Base-by-base conservation (phyloP, 2,113 vertebrate species). In the Panthera uncia region DNA sequence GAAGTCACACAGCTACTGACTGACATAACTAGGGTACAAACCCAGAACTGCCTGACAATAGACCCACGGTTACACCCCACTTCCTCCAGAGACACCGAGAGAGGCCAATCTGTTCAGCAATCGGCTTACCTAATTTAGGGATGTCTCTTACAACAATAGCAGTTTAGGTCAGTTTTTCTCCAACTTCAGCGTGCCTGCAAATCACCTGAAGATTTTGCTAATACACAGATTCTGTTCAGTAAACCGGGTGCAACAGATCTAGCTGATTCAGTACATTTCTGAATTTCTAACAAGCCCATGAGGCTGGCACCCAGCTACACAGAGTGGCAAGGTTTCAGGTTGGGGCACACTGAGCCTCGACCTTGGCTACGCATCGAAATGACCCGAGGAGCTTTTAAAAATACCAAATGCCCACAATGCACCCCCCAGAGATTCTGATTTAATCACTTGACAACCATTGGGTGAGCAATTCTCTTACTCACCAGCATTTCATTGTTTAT, bases 401-500 rank as follows among this genome's bases (percentile, higher is more conserved):
- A 55, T 36, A 13, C n/a, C 18, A 38, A n/a, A 4, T 55, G 14
- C 23, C 27, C n/a, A 66, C 11, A 25, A 29, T 1, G 1, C 48
- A 94, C 5, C 14, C 11, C 50, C 29, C 11, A 71, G 90, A 96
- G n/a, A 93, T 14, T 33, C 87, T 94, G 57, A 66, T 66, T 96
- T 92, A 65, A 87, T 85, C 76, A 73, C 65, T 81, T 78, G 48
- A 55, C 50, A 48, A 63, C 25, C 7, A 14, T 25, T 50, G 80
- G 65, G 66, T 92, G 76, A 96, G 38, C 10, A 16, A 82, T 66
- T 84, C 71, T 84, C 57, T 74, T 45, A 66, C 41, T 74, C 27
- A 48, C 21, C 52, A 89, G 61, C n/a, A 92, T 93, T 93, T 87
- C 66, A 33, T 89, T 94, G 88, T 81, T 84, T 63, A 63, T 86